Conservation (phyloP, 53 echinoderm and acorn worm genomes). For the Astropecten irregularis region DNA sequence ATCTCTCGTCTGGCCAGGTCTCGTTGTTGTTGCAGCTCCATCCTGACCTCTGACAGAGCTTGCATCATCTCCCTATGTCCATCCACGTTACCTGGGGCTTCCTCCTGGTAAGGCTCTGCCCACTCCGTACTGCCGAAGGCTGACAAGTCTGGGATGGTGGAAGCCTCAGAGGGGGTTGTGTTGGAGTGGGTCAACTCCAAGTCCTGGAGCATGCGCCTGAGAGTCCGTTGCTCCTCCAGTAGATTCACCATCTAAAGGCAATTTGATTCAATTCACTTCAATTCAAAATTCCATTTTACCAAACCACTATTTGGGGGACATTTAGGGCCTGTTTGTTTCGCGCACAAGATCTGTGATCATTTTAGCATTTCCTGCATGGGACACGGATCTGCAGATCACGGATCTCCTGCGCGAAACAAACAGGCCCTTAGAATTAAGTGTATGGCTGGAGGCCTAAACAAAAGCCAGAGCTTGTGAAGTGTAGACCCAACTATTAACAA, state of each 20-base stretch:
- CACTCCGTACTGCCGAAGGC: conserved; percentile 11
- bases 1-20: conserved; percentile 59
- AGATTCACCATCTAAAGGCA: conserved; percentile 69
- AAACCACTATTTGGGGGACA: too few species aligned
- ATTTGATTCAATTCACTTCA: too few species aligned
- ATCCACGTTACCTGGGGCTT: too few species aligned
- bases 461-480: not conserved
- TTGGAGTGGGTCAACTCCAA: conserved; percentile 24
- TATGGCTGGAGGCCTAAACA: not conserved
- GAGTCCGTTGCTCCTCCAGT: conserved; percentile 65
- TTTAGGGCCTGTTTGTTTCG: too few species aligned
- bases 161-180: conserved; percentile 19
- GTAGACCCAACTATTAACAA: too few species aligned
- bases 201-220: conserved; percentile 53
- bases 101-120: conserved; percentile 1
- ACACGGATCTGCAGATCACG: too few species aligned
- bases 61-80: conserved; percentile 52
- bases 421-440: too few species aligned
- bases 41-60: conserved; percentile 42
- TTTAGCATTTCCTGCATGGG: too few species aligned
- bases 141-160: conserved; percentile 9
- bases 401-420: too few species aligned
- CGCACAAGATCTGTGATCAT: too few species aligned
- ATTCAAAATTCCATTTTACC: too few species aligned
- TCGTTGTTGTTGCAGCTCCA: conserved; percentile 57